These are phyloP conservation scores for Pogona vitticeps DNA, from an alignment of 2,113 vertebrate genomes.

Conservation along the genomic window DNA sequence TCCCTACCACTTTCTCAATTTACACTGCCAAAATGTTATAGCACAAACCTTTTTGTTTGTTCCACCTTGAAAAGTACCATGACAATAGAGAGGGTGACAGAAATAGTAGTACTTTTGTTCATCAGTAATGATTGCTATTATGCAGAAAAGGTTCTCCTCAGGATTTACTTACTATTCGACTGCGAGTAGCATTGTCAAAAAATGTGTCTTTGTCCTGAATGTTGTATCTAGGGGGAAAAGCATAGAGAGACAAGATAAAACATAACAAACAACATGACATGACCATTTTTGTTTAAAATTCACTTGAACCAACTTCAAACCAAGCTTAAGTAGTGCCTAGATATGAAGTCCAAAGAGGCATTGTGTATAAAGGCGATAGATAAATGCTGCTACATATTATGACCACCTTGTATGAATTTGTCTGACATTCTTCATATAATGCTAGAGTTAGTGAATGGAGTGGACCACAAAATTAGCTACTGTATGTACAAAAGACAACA, in stretches of 20 bases:
- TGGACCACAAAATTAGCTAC: no score
- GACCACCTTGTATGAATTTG: neutral
- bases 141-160: neutral
- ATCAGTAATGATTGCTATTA: neutral
- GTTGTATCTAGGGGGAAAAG: slow-evolving; percentile 83
- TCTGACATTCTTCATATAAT: neutral
- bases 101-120: neutral
- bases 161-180: slow-evolving; percentile 90
- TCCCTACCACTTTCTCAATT: neutral
- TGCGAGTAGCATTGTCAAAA: slow-evolving; percentile 93
- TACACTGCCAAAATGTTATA: neutral
- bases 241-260: neutral
- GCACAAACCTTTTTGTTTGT: neutral
- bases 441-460: neutral
- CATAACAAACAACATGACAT: neutral
- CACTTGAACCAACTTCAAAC: neutral
- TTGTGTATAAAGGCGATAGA: slow-evolving; percentile 5
- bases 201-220: slow-evolving; percentile 90
- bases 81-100: no score
- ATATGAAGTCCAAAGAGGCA: slow-evolving; percentile 2
- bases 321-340: neutral
- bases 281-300: neutral
- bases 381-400: no score
- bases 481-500: no score
- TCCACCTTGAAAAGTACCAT: neutral